A percentile compares a stretch with the other conserved stretches of the same genome.
These are phyloP conservation scores for Fregetta grallaria DNA, from an alignment of 2,113 vertebrate genomes.

Conservation along the genomic window DNA sequence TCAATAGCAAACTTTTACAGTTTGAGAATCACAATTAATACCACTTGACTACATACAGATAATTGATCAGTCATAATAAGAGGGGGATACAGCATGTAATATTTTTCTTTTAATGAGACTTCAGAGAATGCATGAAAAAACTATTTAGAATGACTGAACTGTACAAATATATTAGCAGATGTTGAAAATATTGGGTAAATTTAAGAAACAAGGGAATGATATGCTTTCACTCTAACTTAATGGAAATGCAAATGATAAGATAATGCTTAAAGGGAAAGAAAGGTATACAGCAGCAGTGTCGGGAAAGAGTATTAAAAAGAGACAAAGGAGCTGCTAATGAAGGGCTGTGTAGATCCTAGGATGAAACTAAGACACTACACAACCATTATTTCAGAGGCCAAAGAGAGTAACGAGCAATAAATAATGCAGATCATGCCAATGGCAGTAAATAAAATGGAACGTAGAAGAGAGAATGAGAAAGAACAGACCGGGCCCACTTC, in stretches of 20 bases:
- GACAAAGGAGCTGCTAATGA: slow-evolving; percentile 36
- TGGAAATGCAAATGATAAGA: slow-evolving; percentile 27
- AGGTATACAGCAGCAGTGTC: not conserved
- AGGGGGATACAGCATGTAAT: not conserved
- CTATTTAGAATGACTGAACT: slow-evolving; percentile 22
- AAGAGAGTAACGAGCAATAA: slow-evolving; percentile 32
- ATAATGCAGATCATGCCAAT: slow-evolving; percentile 17
- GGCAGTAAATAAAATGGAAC: slow-evolving; percentile 24
- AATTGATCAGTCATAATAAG: slow-evolving; percentile 17
- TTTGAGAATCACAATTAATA: not conserved
- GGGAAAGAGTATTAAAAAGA: not conserved
- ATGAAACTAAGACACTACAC: slow-evolving; percentile 1
- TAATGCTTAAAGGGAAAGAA: slow-evolving; percentile 12
- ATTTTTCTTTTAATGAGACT: slow-evolving; percentile 30
- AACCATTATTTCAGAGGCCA: slow-evolving; percentile 5
- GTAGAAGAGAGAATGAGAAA: not conserved
- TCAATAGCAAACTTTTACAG: not conserved
- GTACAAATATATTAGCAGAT: slow-evolving; percentile 31
- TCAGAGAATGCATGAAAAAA: not conserved
- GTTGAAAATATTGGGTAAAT: slow-evolving; percentile 22
- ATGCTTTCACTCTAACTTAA: slow-evolving; percentile 39
- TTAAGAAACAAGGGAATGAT: slow-evolving; percentile 20
- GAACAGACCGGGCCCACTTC: not conserved
- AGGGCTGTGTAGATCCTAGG: not conserved
- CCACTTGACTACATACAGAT: not conserved